Conservation (phyloP, 2,888 invertebrate genomes). For the Lasioglossum morio region DNA sequence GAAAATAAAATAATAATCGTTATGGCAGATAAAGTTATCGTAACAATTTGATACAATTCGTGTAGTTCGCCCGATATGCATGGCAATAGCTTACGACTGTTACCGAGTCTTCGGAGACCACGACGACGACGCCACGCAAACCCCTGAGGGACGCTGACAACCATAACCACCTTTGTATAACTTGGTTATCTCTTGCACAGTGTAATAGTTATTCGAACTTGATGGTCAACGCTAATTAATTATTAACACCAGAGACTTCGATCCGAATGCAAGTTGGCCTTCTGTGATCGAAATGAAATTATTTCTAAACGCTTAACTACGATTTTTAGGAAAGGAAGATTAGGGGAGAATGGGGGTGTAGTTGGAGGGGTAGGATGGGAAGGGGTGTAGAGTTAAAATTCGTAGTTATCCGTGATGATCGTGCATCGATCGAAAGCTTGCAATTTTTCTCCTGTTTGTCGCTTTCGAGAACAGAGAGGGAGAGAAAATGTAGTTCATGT, state of each 20-base stretch:
- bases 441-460: background rate
- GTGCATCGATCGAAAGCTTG: background rate
- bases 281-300: background rate
- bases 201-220: background rate
- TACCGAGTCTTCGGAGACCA: background rate
- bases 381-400: too few relatives aligned
- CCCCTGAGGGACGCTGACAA: background rate
- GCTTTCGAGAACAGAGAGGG: background rate
- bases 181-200: background rate
- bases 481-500: background rate
- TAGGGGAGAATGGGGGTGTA: too few relatives aligned
- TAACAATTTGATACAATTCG: background rate
- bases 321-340: too few relatives aligned
- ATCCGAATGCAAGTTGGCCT: background rate
- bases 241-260: background rate
- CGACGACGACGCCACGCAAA: background rate
- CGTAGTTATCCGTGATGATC: too few relatives aligned
- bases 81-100: background rate
- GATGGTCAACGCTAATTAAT: constrained; percentile 1
- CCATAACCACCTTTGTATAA: background rate
- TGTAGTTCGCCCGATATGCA: background rate
- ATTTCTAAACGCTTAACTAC: too few relatives aligned
- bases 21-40: background rate
- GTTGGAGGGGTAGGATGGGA: too few relatives aligned
- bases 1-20: too few relatives aligned